Evolutionary conservation across 2,797 vertebrate genomes (phyloP).

Genomic region (Muscicapa striata): DNA sequence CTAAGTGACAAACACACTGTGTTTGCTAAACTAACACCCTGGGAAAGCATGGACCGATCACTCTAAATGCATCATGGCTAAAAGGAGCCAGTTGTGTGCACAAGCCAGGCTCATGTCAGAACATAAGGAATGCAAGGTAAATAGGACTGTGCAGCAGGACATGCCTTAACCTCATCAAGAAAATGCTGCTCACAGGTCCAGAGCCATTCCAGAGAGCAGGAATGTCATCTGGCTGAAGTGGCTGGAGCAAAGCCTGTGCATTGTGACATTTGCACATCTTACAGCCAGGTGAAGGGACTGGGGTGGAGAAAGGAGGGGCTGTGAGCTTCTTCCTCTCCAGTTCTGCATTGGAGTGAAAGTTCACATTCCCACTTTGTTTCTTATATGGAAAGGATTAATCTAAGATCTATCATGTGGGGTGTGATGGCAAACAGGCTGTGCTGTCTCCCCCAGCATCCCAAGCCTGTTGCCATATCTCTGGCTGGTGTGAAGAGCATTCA

Average conservation of each 20-base stretch:
- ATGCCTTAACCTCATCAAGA: background rate
- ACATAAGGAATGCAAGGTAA: background rate
- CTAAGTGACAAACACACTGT: background rate
- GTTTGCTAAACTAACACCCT: constrained; percentile 19
- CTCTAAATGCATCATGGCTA: background rate
- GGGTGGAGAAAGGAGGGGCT: background rate
- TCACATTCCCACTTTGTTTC: background rate
- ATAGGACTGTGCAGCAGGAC: background rate
- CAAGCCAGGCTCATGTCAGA: background rate
- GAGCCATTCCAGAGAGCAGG: background rate
- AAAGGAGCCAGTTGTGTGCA: background rate
- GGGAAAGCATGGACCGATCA: background rate
- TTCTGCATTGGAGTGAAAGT: background rate
- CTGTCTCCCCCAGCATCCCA: background rate
- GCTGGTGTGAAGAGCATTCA: background rate
- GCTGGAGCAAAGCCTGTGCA: background rate
- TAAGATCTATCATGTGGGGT: background rate
- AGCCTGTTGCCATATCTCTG: background rate
- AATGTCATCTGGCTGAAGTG: background rate
- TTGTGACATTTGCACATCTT: background rate
- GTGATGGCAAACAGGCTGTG: background rate
- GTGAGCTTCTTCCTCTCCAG: background rate
- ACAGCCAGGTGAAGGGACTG: background rate
- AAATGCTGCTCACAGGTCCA: background rate
- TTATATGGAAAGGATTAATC: background rate